These are phyloP conservation scores for Meloidogyne floridensis DNA, from an alignment of 1,140 invertebrate species.

Conservation along the genomic window DNA sequence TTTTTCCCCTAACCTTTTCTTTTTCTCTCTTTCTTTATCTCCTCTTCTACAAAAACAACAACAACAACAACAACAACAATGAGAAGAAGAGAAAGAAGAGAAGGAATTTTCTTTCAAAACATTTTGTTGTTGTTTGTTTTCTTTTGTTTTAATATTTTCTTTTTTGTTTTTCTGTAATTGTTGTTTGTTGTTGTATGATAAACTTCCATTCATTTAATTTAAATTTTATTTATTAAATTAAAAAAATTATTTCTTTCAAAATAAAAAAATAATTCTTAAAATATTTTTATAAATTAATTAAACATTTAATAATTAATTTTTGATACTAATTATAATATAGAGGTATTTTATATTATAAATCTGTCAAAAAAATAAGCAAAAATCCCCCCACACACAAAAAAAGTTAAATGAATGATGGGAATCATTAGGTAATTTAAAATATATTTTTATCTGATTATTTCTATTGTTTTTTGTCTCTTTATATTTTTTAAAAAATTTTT, in stretches of 20 bases:
- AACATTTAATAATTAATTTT: too few species aligned
- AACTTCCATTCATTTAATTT: too few species aligned
- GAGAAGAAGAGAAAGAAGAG: neutral
- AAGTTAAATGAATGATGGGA: conserved; percentile 4
- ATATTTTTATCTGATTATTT: neutral
- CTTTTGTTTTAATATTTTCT: neutral
- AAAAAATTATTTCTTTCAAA: too few species aligned
- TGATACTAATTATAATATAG: too few species aligned
- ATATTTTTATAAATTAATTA: too few species aligned
- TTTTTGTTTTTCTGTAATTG: neutral
- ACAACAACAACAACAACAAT: neutral
- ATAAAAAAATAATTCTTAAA: too few species aligned
- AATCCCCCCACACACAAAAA: neutral
- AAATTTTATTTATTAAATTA: too few species aligned
- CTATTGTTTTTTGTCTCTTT: neutral
- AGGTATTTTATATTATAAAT: too few species aligned
- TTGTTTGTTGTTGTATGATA: too few species aligned
- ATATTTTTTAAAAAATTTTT: neutral
- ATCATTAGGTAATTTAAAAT: neutral
- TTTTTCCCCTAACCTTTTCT: neutral
- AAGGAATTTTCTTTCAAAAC: neutral
- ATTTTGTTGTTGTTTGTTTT: neutral
- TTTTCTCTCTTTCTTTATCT: neutral
- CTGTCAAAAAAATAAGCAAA: too few species aligned
- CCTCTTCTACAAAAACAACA: neutral